phyloP scores from a whole-genome alignment of 2,888 invertebrate genomes.

The Tenthredo notha region DNA sequence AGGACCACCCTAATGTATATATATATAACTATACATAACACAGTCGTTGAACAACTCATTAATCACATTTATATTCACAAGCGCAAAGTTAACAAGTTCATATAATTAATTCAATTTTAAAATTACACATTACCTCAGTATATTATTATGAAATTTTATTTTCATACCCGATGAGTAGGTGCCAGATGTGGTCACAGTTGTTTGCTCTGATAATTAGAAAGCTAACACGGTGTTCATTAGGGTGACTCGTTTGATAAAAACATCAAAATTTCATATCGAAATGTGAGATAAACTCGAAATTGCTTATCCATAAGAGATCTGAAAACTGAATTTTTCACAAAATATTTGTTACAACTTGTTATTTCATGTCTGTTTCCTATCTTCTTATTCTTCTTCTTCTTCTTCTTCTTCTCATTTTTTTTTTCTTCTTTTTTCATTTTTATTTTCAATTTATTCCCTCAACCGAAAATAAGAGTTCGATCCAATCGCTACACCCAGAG shows the following conservation, averaged over 20 bases:
- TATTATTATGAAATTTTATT: background rate
- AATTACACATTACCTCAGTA: background rate
- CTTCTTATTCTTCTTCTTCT: background rate
- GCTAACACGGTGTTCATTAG: background rate
- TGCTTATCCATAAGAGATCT: background rate
- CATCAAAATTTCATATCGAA: background rate
- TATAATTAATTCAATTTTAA: background rate
- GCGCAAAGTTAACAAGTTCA: background rate
- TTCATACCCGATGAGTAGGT: background rate
- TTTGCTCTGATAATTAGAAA: background rate
- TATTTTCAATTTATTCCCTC: background rate
- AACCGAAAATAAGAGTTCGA: background rate
- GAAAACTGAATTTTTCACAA: background rate
- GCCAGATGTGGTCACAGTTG: background rate
- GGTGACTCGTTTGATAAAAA: background rate
- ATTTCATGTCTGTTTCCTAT: background rate
- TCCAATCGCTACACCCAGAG: background rate
- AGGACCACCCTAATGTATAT: background rate
- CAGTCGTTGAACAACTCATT: background rate
- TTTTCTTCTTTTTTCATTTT: background rate
- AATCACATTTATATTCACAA: background rate
- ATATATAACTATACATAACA: background rate
- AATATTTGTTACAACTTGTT: background rate
- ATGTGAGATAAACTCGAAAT: background rate
- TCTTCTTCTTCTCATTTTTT: background rate